Evolutionary conservation across 2,113 vertebrate genomes (phyloP).

Genomic region (Vanacampus margaritifer): DNA sequence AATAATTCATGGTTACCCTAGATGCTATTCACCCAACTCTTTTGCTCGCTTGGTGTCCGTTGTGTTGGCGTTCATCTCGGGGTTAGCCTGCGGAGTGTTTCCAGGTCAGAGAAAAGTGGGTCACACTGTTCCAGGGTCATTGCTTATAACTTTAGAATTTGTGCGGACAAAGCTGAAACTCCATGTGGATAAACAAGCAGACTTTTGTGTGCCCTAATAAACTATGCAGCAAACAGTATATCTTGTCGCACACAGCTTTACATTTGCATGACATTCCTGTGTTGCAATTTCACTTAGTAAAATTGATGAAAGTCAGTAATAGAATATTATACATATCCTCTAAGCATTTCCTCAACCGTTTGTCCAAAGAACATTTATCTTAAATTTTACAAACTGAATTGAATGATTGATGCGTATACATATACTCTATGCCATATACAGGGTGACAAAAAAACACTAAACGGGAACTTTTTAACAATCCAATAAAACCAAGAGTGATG

Average conservation of each 20-base stretch:
- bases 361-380: too few relatives aligned
- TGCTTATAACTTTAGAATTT: constrained; percentile 58
- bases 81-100: constrained; percentile 66
- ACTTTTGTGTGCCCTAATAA: constrained; percentile 38
- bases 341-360: background rate
- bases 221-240: constrained; percentile 5
- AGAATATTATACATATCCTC: background rate
- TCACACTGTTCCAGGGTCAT: constrained; percentile 73
- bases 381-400: background rate
- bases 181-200: constrained; percentile 46
- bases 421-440: background rate
- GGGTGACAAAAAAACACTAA: too few relatives aligned
- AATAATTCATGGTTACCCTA: constrained; percentile 54
- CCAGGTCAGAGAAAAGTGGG: constrained; percentile 72
- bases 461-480: too few relatives aligned
- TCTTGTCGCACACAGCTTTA: background rate
- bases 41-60: constrained; percentile 30
- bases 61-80: constrained; percentile 27
- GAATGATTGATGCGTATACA: background rate
- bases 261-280: background rate
- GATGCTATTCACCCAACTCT: constrained; percentile 27
- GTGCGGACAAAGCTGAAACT: constrained; percentile 55
- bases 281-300: constrained; percentile 3
- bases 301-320: background rate
- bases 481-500: too few relatives aligned